Base-by-base conservation (phyloP, 2,113 vertebrate species). In the Chamaetylas fuelleborni region DNA sequence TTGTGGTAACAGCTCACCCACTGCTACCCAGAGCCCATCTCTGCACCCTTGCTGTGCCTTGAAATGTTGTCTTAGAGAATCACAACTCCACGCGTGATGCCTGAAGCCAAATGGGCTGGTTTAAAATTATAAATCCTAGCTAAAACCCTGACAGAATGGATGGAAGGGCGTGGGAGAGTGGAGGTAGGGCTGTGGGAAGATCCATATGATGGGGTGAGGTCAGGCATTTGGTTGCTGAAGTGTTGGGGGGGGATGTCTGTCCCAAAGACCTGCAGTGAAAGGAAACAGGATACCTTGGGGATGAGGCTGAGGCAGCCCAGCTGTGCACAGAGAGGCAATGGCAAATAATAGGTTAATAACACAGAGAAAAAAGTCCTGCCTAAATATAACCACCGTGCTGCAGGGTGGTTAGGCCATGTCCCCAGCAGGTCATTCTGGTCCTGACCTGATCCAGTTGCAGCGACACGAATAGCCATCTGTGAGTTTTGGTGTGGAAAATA, bases 401-500 rank as follows among this genome's bases (percentile, higher is more conserved):
- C 58, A 64, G 81, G 24, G 42, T 81, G 24, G 42, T 58, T 85
- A 73, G 62, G 67, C 61, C 17, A 22, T 56, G 74, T 92, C 80
- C 65, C 40, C 48, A 71, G 79, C 78, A 97, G 81, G 93, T 90
- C 82, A 69, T 85, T 90, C 81, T 4, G 20, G 57, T 92, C 88
- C 88, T 81, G 82, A 64, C 47, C 81, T 93, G 86, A 88, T 74
- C 90, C 65, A 89, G 84, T 79, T 5, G 0, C 60, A 91, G 84
- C 2, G 65, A 92, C 33, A 18, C 1, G 42, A 95, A 93, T 86
- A 94, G 93, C 81, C 86, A 96, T 94, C 94, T 93, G 73, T 72
- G 78, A 91, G 64, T 93, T 90, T 83, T 91, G 73, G 87, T 89
- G 91, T 94, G 97, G 96, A 97, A 97, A 97, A 96, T 97, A 97